These are phyloP conservation scores for Regulus satrapa DNA, from an alignment of 2,113 vertebrate species.

Conservation along the genomic window DNA sequence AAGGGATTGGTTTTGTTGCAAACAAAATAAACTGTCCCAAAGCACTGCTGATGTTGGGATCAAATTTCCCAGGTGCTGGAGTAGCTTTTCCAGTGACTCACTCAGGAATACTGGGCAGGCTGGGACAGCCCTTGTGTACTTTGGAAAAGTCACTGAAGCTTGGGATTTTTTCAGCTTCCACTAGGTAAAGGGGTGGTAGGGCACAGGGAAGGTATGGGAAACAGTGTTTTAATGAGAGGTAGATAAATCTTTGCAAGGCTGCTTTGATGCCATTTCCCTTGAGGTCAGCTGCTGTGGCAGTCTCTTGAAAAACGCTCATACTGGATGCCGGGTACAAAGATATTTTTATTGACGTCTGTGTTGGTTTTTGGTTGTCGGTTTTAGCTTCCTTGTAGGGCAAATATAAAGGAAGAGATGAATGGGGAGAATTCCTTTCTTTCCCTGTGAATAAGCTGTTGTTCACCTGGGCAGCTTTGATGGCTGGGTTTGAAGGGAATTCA, in stretches of 20 bases:
- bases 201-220: not conserved
- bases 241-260: not conserved
- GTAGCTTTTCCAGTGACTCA: not conserved
- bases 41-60: not conserved
- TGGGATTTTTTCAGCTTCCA: not conserved
- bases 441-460: slow-evolving; percentile 16
- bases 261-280: not conserved
- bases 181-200: not conserved
- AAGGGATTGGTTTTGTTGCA: not conserved
- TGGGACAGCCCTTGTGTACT: not conserved
- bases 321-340: not conserved
- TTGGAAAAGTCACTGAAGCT: not conserved
- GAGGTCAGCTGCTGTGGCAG: not conserved
- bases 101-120: not conserved
- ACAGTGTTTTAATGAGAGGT: not conserved
- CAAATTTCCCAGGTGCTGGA: not conserved
- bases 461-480: slow-evolving; percentile 54
- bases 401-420: slow-evolving; percentile 9
- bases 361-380: slow-evolving; percentile 34
- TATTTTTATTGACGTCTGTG: not conserved
- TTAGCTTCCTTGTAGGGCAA: slow-evolving; percentile 14
- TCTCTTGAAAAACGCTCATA: not conserved
- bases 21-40: not conserved
- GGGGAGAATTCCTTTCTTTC: slow-evolving; percentile 1
- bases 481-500: slow-evolving; percentile 18